Evolutionary conservation across 1,140 invertebrate genomes (phyloP), one percentile per base, ranked within the genome.

Genomic region (Drosophila athabasca): DNA sequence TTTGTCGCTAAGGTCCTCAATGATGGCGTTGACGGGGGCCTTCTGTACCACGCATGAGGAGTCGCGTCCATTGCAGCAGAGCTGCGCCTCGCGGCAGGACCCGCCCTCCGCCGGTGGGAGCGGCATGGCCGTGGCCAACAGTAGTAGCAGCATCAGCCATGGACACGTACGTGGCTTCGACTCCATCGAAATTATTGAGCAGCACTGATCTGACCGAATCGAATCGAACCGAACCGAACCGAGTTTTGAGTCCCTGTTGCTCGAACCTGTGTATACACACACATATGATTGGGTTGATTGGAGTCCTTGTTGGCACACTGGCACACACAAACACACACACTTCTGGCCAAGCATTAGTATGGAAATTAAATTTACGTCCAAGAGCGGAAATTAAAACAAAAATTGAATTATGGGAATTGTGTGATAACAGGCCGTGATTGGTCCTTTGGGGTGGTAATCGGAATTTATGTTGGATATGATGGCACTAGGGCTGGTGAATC

Each of bases 31-130:
- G 44, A 96, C 93, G 1, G 96, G 96, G 0, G 95, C 95, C 76
- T 96, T 96, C 90, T 97, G 96, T 2, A 97, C 96, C 9, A 97
- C 96, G 92, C 96, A 97, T n/a, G 96, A 95, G 44, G 95, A 96
- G 84, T 97, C 96, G 39, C 96, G 92, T 6, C 96, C 96, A 2
- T 95, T 94, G 91, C 96, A 96, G 81, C 96, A 96, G 7, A 96
- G 93, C 80, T 95, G 95, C 0, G 95, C 93, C 71, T 96, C 95
- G 53, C 94, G 92, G 78, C 96, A 96, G 71, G 95, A 96, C 5
- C 95, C 95, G n/a, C 91, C 93, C 13, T 58, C 41, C 2, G 53
- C 71, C 8, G 61, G 11, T 3, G 57, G 62, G 24, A 68, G 46
- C 29, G 51, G 48, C 49, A 62, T 46, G 41, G 44, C 24, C 35